A percentile compares a stretch with the other conserved stretches of the same genome.
These are phyloP conservation scores for Coregonus clupeaformis DNA, from an alignment of 2,113 vertebrate species.

Conservation along the genomic window DNA sequence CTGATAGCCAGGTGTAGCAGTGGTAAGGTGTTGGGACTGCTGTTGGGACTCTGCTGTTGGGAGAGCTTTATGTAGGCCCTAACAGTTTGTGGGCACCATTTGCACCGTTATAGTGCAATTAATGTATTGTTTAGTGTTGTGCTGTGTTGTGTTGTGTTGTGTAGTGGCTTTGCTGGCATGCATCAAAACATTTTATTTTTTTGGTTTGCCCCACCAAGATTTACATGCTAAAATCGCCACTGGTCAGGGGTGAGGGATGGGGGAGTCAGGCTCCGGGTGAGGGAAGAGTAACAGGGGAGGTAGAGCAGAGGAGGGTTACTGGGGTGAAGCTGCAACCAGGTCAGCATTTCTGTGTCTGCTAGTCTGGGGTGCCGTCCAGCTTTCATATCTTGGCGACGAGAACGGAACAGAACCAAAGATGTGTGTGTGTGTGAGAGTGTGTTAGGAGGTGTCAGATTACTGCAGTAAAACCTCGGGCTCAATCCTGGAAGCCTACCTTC, in stretches of 20 bases:
- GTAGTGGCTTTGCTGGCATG: no score
- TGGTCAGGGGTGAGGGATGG: slow-evolving; percentile 1
- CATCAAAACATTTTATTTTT: no score
- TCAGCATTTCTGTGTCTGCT: slow-evolving; percentile 53
- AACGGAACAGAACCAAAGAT: neutral
- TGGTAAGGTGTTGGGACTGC: no score
- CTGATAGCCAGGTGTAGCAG: no score
- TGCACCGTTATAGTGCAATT: no score
- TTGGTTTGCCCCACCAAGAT: no score
- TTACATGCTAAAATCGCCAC: no score
- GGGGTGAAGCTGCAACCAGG: slow-evolving; percentile 44
- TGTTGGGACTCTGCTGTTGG: no score
- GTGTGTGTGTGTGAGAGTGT: slow-evolving; percentile 16
- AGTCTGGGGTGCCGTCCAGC: slow-evolving; percentile 27
- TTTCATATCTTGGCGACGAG: slow-evolving; percentile 11
- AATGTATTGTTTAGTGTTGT: no score
- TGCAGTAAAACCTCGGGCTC: slow-evolving; percentile 47
- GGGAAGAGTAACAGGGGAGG: slow-evolving; percentile 8
- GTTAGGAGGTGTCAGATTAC: slow-evolving; percentile 44
- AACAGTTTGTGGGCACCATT: no score
- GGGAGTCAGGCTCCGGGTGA: neutral
- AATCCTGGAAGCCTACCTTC: slow-evolving; percentile 43
- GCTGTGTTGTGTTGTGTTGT: no score
- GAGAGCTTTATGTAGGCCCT: no score
- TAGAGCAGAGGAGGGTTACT: slow-evolving; percentile 28